Evolutionary conservation across 2,888 invertebrate genomes (phyloP), one percentile per base, ranked within the genome.

Genomic region (Callyntrura guangdongensis): DNA sequence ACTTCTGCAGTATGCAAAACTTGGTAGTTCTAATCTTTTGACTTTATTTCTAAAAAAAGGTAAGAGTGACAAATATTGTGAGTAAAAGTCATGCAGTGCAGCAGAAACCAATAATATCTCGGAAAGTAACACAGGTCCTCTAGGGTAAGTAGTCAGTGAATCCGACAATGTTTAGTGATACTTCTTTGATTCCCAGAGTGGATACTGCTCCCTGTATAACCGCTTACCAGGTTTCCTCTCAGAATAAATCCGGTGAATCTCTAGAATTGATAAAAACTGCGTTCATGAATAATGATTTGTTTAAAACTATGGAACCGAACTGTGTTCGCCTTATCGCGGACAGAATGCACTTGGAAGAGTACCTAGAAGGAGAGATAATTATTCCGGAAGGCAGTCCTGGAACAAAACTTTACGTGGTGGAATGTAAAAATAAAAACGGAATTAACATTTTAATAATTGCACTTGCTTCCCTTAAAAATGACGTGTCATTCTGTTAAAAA

Each of bases 401-500:
- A 45, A 25, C 14, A 14, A 79, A 79, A 56, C 53, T 79, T 22
- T 79, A 36, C 56, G 27, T 79, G 12, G 27, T 79, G 25, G 79
- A 79, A 53, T 14, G 79, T 79, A 25, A 56, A 14, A 8, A 17
- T 1, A 61, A 61, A 61, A 61, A n/a, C 1, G 22, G 3, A 64
- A 4, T 17, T n/a, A n/a, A 59, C n/a, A n/a, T 6, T 59, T 17
- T 0, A 59, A n/a, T 1, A n/a, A 4, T 6, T 14, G 1, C 17
- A 0, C 6, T 0, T 59, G n/a, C 2, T 6, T 17, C 6, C 17
- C n/a, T 17, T 0, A 72, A n/a, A 1, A 72, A 17, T 45, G 47
- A 11, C 8, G 47, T 27, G 8, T 12, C 5, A 69, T 25, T 17
- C 36, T 1, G 25, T 14, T 69, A 1, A 20, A 20, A 20, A 61